A percentile compares a stretch with the other conserved stretches of the same genome.
These are phyloP conservation scores for Botia almorhae DNA, from an alignment of 2,797 vertebrate species.

Conservation along the genomic window DNA sequence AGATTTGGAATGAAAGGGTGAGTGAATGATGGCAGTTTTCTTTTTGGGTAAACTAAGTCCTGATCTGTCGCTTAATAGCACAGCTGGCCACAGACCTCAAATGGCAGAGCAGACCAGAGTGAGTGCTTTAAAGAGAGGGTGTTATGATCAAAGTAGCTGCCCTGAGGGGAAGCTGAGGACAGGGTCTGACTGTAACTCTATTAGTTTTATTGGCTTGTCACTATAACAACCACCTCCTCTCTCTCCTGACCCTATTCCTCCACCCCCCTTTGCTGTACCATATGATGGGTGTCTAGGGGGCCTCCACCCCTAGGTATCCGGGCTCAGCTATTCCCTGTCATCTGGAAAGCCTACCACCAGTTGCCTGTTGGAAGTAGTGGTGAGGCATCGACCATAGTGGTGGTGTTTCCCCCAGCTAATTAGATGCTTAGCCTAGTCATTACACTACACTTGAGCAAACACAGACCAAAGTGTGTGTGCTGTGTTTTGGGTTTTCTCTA, in stretches of 20 bases:
- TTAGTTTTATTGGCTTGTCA: constrained; percentile 38
- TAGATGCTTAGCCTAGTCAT: constrained; percentile 57
- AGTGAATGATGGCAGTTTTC: too few species aligned
- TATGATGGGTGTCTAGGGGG: constrained; percentile 57
- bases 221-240: constrained; percentile 28
- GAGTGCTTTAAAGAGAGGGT: background rate
- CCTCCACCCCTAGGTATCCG: constrained; percentile 25
- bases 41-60: background rate
- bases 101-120: background rate
- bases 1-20: too few species aligned
- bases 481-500: constrained; percentile 29
- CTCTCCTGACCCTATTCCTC: constrained; percentile 32
- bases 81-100: constrained; percentile 2
- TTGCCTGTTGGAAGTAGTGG: constrained; percentile 15
- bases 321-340: constrained; percentile 48
- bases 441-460: constrained; percentile 51
- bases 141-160: constrained; percentile 13
- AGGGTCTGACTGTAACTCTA: constrained; percentile 33
- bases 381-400: constrained; percentile 9
- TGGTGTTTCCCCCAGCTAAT: constrained; percentile 50
- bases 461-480: constrained; percentile 48
- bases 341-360: constrained; percentile 61
- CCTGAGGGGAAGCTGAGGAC: constrained; percentile 13
- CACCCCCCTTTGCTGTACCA: constrained; percentile 56
- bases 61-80: background rate